phyloP scores from a whole-genome alignment of 2,888 invertebrate species.

The Monochamus alternatus region DNA sequence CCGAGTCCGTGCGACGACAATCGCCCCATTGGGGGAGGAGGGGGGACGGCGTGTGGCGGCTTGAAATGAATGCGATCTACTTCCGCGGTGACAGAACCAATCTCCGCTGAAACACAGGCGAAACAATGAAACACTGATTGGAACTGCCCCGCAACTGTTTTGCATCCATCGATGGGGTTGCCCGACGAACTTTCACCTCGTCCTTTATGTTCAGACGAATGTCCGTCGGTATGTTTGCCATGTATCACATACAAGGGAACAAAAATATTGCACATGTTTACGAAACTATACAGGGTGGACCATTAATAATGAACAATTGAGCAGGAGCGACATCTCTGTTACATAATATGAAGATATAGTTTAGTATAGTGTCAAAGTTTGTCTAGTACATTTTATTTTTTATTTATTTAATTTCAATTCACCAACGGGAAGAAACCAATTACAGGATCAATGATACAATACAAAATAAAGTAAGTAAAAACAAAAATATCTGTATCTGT shows the following conservation, averaged over 20 bases:
- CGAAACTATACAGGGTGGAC: not conserved
- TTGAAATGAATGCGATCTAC: conserved; percentile 59
- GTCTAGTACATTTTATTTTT: too few relatives aligned
- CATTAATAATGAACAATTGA: too few relatives aligned
- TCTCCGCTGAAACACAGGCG: conserved; percentile 61
- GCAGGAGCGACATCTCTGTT: too few relatives aligned
- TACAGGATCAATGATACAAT: too few relatives aligned
- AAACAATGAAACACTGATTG: conserved; percentile 63
- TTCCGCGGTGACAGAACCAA: conserved; percentile 63
- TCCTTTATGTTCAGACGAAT: not conserved
- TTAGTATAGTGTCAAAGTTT: too few relatives aligned
- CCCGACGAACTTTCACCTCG: conserved; percentile 10
- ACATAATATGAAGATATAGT: too few relatives aligned
- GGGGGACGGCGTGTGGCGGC: conserved; percentile 41
- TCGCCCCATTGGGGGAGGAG: conserved; percentile 37
- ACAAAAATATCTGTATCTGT: too few relatives aligned
- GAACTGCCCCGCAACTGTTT: conserved; percentile 47
- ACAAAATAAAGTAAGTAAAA: too few relatives aligned
- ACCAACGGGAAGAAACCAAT: too few relatives aligned
- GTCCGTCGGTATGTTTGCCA: not conserved
- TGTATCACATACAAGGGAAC: not conserved
- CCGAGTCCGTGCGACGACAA: conserved; percentile 37
- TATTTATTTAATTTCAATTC: too few relatives aligned
- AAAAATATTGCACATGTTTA: not conserved
- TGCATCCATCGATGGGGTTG: conserved; percentile 16